These are phyloP conservation scores for Thinocorus orbignyianus DNA, from an alignment of 2,113 vertebrate genomes.

Conservation along the genomic window DNA sequence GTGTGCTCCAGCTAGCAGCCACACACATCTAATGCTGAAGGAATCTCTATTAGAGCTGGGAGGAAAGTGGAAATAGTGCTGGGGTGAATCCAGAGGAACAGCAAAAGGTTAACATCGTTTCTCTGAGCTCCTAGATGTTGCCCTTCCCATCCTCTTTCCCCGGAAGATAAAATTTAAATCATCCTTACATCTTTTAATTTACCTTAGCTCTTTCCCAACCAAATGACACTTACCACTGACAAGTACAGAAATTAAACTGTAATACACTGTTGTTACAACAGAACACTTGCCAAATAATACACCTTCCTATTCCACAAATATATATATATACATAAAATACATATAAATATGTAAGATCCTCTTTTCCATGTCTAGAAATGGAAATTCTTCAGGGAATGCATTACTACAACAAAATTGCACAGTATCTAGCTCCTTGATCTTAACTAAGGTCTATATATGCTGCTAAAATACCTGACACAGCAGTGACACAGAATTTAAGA, in stretches of 20 bases:
- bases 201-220: not conserved
- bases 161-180: not conserved
- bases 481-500: not conserved
- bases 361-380: not conserved
- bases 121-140: not conserved
- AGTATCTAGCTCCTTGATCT: not conserved
- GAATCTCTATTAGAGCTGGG: not conserved
- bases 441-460: not conserved
- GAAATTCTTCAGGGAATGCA: not conserved
- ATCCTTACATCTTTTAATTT: not conserved
- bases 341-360: not conserved
- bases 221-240: not conserved
- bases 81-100: not conserved
- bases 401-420: not conserved
- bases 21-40: not conserved
- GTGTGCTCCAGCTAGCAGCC: not conserved
- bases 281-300: not conserved
- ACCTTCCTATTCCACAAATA: not conserved
- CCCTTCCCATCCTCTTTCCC: not conserved
- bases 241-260: not conserved
- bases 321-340: not conserved
- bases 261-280: not conserved
- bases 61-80: not conserved
- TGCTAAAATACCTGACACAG: not conserved
- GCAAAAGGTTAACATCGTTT: not conserved